Percentiles rank a stretch among this genome's conserved stretches.
phyloP scores from a whole-genome alignment of 2,888 invertebrate species.

The Liopterus haemorrhoidalis region DNA sequence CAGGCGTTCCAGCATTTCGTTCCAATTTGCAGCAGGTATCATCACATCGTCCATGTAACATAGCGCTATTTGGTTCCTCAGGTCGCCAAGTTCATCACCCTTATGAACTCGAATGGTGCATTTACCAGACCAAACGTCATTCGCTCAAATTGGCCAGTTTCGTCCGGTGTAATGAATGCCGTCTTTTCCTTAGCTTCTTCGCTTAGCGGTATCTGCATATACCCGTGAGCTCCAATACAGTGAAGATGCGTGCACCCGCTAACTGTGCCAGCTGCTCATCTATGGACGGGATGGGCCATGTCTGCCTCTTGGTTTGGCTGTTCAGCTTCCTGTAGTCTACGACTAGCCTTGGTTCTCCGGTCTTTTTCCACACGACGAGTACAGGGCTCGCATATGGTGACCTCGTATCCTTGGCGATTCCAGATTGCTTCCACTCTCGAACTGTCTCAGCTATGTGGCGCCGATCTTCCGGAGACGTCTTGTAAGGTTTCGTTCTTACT shows the following conservation, averaged over 20 bases:
- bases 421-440: conserved; percentile 25
- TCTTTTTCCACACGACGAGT: conserved; percentile 27
- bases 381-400: conserved; percentile 30
- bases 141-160: conserved; percentile 34
- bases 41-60: conserved; percentile 37
- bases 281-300: conserved; percentile 26
- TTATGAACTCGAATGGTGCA: conserved; percentile 34
- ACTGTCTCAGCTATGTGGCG: conserved; percentile 23
- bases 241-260: conserved; percentile 21
- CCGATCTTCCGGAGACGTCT: conserved; percentile 12
- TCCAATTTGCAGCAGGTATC: conserved; percentile 27
- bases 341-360: conserved; percentile 25
- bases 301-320: conserved; percentile 21
- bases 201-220: conserved; percentile 17
- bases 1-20: conserved; percentile 30
- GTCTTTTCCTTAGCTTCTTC: conserved; percentile 22
- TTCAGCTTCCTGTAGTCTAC: conserved; percentile 29
- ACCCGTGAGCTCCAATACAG: conserved; percentile 17
- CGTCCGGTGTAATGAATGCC: conserved; percentile 32
- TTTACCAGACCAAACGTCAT: conserved; percentile 37
- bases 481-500: conserved; percentile 19
- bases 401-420: conserved; percentile 29
- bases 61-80: conserved; percentile 24
- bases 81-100: conserved; percentile 31
- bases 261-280: conserved; percentile 28